Evolutionary conservation across 2,797 vertebrate species (phyloP).

Genomic region (Potorous gilbertii): DNA sequence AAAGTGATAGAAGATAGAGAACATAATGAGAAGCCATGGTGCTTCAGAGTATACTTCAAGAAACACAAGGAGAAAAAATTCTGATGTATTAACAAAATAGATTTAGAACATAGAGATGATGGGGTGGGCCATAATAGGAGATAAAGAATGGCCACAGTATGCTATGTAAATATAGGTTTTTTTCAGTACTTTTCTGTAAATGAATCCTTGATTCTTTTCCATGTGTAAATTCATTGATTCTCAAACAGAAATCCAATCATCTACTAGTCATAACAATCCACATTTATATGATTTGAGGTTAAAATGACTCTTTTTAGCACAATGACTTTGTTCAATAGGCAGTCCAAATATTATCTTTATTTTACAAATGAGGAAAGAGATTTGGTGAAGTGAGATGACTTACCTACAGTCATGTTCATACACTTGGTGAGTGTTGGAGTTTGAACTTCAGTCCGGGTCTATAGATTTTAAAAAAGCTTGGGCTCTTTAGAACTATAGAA

Average conservation of each 20-base stretch:
- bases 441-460: neutral
- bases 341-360: neutral
- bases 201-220: neutral
- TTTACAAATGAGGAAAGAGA: neutral
- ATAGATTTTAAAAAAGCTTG: neutral
- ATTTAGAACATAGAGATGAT: neutral
- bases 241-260: neutral
- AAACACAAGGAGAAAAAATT: neutral
- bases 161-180: neutral
- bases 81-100: neutral
- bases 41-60: neutral
- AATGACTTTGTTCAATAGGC: neutral
- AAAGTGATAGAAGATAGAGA: conserved; percentile 35
- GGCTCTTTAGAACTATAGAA: conserved; percentile 22
- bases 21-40: neutral
- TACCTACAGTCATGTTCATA: neutral
- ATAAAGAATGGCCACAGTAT: neutral
- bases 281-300: neutral
- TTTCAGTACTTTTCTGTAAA: conserved; percentile 20
- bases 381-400: neutral
- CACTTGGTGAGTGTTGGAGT: neutral
- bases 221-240: neutral
- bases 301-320: neutral
- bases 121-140: neutral
- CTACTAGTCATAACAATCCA: neutral